A percentile compares a stretch with the other conserved stretches of the same genome.
These are phyloP conservation scores for Dexiosoma caninum DNA, from an alignment of 2,888 invertebrate genomes.

Conservation along the genomic window DNA sequence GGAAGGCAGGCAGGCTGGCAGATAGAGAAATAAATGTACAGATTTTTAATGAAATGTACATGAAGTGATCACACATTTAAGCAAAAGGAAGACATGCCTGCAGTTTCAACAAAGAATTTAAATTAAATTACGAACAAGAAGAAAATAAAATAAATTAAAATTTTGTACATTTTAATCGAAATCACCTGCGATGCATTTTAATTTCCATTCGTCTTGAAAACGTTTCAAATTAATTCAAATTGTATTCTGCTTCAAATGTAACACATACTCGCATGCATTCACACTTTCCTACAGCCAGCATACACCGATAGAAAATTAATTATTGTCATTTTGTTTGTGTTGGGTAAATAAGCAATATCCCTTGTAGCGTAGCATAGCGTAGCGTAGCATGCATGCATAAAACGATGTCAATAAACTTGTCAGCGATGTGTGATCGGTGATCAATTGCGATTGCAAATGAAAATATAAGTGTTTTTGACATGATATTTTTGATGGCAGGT, in stretches of 20 bases:
- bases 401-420: slow-evolving; percentile 57
- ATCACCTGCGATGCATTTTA: slow-evolving; percentile 60
- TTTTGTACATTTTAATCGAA: slow-evolving; percentile 34
- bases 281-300: background rate
- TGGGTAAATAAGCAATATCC: background rate
- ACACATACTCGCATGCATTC: background rate
- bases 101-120: slow-evolving; percentile 28
- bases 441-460: slow-evolving; percentile 1
- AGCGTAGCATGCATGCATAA: too few relatives aligned
- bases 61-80: slow-evolving; percentile 33
- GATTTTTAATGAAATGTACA: slow-evolving; percentile 36
- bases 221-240: slow-evolving; percentile 55
- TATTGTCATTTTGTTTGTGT: background rate
- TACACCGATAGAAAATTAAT: slow-evolving; percentile 11
- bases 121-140: slow-evolving; percentile 30
- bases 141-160: slow-evolving; percentile 11
- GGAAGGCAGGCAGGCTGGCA: background rate
- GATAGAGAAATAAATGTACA: slow-evolving; percentile 13
- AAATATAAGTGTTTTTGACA: slow-evolving; percentile 1
- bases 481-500: background rate
- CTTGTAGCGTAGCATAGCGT: too few relatives aligned
- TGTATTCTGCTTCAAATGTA: slow-evolving; percentile 9
- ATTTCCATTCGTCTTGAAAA: slow-evolving; percentile 35
- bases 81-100: slow-evolving; percentile 36
- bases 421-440: slow-evolving; percentile 31